Percentiles rank a stretch among this genome's conserved stretches.
Evolutionary conservation across 2,113 vertebrate species (phyloP).

Genomic region (Empidonax alnorum): DNA sequence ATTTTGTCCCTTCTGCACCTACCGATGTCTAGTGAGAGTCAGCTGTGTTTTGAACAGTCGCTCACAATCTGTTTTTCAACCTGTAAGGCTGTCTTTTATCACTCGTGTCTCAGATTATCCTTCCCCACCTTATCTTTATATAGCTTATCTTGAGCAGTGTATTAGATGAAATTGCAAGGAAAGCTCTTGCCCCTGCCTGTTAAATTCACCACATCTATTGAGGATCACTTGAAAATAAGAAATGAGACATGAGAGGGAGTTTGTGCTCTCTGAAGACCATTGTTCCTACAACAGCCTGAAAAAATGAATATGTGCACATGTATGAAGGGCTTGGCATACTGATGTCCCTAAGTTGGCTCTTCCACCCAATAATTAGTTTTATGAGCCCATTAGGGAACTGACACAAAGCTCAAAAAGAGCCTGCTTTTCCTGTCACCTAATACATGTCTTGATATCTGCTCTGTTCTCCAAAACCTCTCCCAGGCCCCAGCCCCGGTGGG

Average conservation of each 20-base stretch:
- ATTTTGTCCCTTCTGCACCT: background rate
- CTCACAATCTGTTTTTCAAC: background rate
- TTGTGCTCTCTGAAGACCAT: background rate
- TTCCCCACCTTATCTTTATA: background rate
- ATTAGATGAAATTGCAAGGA: background rate
- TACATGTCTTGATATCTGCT: background rate
- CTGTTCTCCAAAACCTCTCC: background rate
- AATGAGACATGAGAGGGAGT: background rate
- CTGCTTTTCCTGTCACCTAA: background rate
- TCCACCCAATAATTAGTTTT: background rate
- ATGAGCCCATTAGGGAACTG: background rate
- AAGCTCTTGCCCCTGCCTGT: background rate
- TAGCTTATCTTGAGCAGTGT: background rate
- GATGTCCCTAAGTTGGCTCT: background rate
- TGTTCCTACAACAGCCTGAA: background rate
- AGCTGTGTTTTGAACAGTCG: background rate
- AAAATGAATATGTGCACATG: background rate
- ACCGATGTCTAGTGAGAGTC: background rate
- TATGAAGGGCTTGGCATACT: background rate
- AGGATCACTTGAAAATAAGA: background rate
- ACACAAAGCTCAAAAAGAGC: background rate
- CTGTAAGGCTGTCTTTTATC: background rate
- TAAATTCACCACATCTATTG: background rate
- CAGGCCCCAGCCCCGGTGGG: rapidly evolving
- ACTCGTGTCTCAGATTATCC: background rate